Conservation (phyloP, 2,888 invertebrate species). For the Furcula furcula region DNA sequence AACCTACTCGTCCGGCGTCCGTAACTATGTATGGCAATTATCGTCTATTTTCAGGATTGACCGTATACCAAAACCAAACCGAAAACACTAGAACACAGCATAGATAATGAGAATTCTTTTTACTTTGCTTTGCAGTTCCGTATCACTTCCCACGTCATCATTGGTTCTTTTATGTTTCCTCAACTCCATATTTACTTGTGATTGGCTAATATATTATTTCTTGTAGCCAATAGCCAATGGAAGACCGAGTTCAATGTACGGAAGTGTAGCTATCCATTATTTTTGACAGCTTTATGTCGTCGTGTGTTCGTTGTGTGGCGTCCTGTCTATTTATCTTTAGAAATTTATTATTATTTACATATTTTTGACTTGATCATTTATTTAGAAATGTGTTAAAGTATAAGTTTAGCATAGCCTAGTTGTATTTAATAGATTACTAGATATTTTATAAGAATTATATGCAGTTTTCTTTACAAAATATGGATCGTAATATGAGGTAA, state of each 20-base stretch:
- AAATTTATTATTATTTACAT: conserved; percentile 55
- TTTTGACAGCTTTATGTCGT: conserved; percentile 29
- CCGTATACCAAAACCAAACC: too few relatives aligned
- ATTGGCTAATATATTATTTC: conserved; percentile 25
- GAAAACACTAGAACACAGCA: too few relatives aligned
- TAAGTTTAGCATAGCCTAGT: conserved; percentile 40
- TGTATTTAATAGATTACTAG: conserved; percentile 34
- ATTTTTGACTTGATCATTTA: conserved; percentile 51
- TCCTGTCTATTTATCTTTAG: conserved; percentile 64
- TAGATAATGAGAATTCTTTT: too few relatives aligned
- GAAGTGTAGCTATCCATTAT: conserved; percentile 39
- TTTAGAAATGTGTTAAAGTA: conserved; percentile 52
- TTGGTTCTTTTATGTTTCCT: too few relatives aligned
- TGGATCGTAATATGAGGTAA: conserved; percentile 78
- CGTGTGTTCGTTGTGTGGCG: conserved; percentile 63
- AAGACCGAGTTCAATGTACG: conserved; percentile 36
- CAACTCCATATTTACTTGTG: conserved; percentile 5
- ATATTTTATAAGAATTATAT: conserved; percentile 22
- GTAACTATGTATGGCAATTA: too few relatives aligned
- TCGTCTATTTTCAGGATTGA: too few relatives aligned
- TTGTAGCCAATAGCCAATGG: conserved; percentile 30
- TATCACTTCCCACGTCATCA: too few relatives aligned
- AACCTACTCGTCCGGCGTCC: too few relatives aligned
- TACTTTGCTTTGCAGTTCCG: too few relatives aligned
- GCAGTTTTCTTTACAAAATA: conserved; percentile 41